Evolutionary conservation across 2,888 invertebrate species (phyloP).

Genomic region (Apodemia duryi): DNA sequence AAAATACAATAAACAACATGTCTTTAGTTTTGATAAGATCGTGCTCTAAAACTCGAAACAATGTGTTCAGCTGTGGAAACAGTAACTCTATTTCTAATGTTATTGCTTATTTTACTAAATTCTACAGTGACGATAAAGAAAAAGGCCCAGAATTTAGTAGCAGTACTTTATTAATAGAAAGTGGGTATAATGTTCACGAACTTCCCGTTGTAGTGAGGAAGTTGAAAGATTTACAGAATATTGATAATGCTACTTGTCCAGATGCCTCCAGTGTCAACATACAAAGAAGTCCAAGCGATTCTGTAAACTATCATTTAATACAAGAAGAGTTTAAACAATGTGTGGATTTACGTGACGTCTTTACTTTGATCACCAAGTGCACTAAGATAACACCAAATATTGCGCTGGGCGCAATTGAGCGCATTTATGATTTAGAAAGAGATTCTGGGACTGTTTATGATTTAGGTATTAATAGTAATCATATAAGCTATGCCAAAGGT

Average conservation of each 20-base stretch:
- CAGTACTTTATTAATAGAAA: constrained; percentile 81
- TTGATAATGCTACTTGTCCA: constrained; percentile 31
- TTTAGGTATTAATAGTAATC: constrained; percentile 43
- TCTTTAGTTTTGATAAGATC: constrained; percentile 55
- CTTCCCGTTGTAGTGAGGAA: constrained; percentile 82
- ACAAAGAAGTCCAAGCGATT: constrained; percentile 42
- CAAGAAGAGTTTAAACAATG: constrained; percentile 70
- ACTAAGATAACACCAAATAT: constrained; percentile 72
- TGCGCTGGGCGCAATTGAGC: constrained; percentile 70
- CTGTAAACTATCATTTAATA: constrained; percentile 58
- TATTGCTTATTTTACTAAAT: constrained; percentile 39
- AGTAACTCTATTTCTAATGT: constrained; percentile 32
- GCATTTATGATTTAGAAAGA: constrained; percentile 65
- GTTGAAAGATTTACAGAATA: constrained; percentile 58
- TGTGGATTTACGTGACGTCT: constrained; percentile 61
- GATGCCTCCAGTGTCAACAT: constrained; percentile 37
- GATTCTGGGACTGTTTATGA: constrained; percentile 39
- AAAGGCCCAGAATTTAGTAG: constrained; percentile 53
- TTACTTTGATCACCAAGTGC: constrained; percentile 67
- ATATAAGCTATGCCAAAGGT: constrained; percentile 60
- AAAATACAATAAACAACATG: constrained; percentile 37
- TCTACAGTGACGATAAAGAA: constrained; percentile 52
- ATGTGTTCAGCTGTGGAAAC: constrained; percentile 42
- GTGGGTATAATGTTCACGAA: constrained; percentile 83
- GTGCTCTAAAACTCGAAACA: constrained; percentile 52